Evolutionary conservation across 2,888 invertebrate species (phyloP).

Genomic region (Venusia cambrica): DNA sequence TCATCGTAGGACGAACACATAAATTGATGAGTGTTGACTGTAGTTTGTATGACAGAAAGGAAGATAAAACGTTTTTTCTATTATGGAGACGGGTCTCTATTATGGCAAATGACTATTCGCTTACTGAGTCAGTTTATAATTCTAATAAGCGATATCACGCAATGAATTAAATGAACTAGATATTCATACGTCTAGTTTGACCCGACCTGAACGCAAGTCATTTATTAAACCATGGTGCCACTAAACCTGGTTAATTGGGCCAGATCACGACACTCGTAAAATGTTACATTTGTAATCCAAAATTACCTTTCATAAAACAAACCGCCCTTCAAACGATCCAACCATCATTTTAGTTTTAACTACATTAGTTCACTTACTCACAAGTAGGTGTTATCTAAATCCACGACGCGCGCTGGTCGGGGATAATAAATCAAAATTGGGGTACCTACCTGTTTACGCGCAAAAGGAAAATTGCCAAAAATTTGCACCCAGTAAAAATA

Average conservation of each 20-base stretch:
- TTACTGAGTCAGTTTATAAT: no score
- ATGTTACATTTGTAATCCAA: constrained; percentile 38
- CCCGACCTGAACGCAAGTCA: constrained; percentile 22
- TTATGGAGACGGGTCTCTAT: no score
- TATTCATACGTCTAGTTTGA: constrained; percentile 17
- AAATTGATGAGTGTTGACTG: no score
- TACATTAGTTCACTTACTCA: constrained; percentile 25
- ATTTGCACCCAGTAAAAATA: constrained; percentile 57
- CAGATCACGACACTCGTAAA: constrained; percentile 31
- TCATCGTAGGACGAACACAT: no score
- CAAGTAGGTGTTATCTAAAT: constrained; percentile 32
- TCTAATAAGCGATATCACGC: no score
- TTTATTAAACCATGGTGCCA: constrained; percentile 31
- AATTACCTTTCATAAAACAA: constrained; percentile 35
- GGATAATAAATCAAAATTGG: constrained; percentile 48
- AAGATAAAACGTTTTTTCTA: no score
- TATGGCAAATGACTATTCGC: no score
- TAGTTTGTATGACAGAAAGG: no score
- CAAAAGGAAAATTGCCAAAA: constrained; percentile 45
- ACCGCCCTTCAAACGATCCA: constrained; percentile 26
- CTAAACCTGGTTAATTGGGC: constrained; percentile 32
- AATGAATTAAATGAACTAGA: constrained; percentile 22
- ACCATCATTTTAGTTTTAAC: constrained; percentile 30
- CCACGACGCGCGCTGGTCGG: constrained; percentile 34
- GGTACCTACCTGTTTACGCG: constrained; percentile 31